These are phyloP conservation scores for Chaetogeoica ovagalla DNA, from an alignment of 2,888 invertebrate species.

Conservation along the genomic window DNA sequence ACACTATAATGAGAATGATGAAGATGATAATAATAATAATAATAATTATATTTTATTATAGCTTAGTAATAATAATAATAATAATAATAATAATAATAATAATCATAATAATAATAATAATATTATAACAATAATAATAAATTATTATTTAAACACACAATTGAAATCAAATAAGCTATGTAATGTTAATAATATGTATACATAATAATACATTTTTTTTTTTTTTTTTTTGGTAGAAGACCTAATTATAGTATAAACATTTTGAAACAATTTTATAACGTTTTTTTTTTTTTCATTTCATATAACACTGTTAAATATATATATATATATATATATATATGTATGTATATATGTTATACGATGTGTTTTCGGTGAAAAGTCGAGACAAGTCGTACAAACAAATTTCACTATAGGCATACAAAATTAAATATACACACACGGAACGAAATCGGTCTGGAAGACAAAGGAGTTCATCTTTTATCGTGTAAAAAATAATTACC, in stretches of 20 bases:
- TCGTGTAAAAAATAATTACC: constrained; percentile 40
- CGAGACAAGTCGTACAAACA: constrained; percentile 21
- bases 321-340: too few relatives aligned
- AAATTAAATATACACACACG: constrained; percentile 43
- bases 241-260: constrained; percentile 38
- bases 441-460: constrained; percentile 50
- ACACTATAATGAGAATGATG: constrained; percentile 37
- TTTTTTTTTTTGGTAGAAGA: constrained; percentile 50
- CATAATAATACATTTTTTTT: constrained; percentile 43
- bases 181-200: constrained; percentile 26
- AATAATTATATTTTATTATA: constrained; percentile 39
- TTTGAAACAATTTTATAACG: constrained; percentile 35
- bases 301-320: not conserved
- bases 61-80: constrained; percentile 34
- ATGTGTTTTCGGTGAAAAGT: constrained; percentile 29
- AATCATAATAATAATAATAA: constrained; percentile 40
- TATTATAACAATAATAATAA: constrained; percentile 31
- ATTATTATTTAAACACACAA: constrained; percentile 44
- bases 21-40: constrained; percentile 37
- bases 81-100: constrained; percentile 26
- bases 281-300: not conserved
- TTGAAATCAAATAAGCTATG: constrained; percentile 40
- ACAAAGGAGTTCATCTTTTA: constrained; percentile 50
- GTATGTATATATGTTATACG: not conserved
- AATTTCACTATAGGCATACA: constrained; percentile 38